Conservation (phyloP, 2,888 invertebrate species). For the Tetranychus truncatus region DNA sequence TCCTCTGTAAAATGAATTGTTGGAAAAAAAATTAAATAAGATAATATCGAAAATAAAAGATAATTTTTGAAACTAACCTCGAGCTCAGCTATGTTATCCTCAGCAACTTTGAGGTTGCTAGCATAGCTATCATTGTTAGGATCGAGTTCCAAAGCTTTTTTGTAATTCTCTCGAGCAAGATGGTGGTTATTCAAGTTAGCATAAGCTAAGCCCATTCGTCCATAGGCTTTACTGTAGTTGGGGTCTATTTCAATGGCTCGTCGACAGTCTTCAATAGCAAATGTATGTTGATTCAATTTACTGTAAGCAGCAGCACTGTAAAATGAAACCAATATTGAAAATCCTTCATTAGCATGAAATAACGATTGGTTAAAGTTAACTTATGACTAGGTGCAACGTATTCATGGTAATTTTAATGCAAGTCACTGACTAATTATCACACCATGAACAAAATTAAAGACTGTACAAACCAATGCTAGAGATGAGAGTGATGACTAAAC, state of each 20-base stretch:
- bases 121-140: conserved; percentile 77
- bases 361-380: background rate
- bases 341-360: background rate
- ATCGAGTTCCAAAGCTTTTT: conserved; percentile 69
- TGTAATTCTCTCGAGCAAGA: conserved; percentile 67
- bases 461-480: background rate
- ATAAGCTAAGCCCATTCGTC: conserved; percentile 68
- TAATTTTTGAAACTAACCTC: background rate
- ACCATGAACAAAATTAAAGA: background rate
- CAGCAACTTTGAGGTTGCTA: conserved; percentile 63
- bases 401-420: background rate
- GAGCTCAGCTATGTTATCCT: conserved; percentile 39
- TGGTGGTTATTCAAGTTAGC: conserved; percentile 60
- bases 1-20: background rate
- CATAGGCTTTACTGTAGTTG: conserved; percentile 82
- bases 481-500: too few species aligned
- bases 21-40: conserved; percentile 3
- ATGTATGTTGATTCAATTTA: conserved; percentile 60
- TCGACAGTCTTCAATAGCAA: conserved; percentile 74
- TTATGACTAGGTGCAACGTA: background rate
- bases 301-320: conserved; percentile 76
- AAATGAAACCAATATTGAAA: conserved; percentile 17
- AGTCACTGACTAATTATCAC: background rate
- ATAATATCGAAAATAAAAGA: background rate
- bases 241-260: conserved; percentile 72